A percentile compares a stretch with the other conserved stretches of the same genome.
phyloP scores from a whole-genome alignment of 2,888 invertebrate species.

The Leptinotarsa haldemani region DNA sequence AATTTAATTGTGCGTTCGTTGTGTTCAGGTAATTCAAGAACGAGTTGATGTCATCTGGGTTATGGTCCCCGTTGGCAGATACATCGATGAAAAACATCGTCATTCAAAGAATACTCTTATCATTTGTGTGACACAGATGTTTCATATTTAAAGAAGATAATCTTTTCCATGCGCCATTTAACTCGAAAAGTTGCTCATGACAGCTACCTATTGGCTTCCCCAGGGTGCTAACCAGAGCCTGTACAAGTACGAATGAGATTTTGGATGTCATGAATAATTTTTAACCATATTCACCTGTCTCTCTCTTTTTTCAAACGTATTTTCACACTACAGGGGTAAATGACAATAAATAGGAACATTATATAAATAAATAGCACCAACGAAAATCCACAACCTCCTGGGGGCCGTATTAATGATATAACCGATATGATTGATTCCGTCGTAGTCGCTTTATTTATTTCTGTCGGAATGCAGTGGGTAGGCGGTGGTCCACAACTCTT shows the following conservation, averaged over 20 bases:
- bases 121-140: no score
- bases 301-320: background rate
- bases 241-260: background rate
- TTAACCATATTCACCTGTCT: background rate
- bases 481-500: slow-evolving; percentile 31
- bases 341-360: slow-evolving; percentile 40
- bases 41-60: no score
- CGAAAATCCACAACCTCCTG: slow-evolving; percentile 42
- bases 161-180: no score
- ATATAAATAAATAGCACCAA: slow-evolving; percentile 41
- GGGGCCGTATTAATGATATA: slow-evolving; percentile 49
- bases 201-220: no score
- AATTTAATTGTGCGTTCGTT: no score
- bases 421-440: slow-evolving; percentile 51
- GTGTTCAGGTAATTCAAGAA: no score
- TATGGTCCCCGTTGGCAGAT: no score
- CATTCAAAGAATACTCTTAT: no score
- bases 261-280: background rate
- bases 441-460: slow-evolving; percentile 34
- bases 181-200: background rate
- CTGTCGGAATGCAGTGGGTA: slow-evolving; percentile 14
- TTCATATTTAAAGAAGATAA: no score
- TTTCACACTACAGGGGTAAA: slow-evolving; percentile 5
- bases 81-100: no score
- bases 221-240: background rate